Evolutionary conservation across 2,888 invertebrate species (phyloP).

Genomic region (Lepidocyrtinus sp.): DNA sequence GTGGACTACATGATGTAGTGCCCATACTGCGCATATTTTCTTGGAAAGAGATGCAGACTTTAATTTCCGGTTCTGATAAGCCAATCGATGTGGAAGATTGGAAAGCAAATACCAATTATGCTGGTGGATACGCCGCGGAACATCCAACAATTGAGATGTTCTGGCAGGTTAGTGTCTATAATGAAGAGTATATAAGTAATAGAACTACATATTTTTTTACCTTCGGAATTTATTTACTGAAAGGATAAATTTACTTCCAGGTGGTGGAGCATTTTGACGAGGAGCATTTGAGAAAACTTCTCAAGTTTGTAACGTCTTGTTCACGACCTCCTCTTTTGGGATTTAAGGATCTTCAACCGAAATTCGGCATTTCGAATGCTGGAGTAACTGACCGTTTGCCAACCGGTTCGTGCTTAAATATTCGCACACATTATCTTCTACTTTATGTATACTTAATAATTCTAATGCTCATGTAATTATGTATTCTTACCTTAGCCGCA

Average conservation of each 20-base stretch:
- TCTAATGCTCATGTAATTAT: constrained; percentile 1
- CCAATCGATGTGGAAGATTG: constrained; percentile 95
- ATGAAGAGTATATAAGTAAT: no score
- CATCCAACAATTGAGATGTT: constrained; percentile 90
- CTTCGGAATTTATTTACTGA: no score
- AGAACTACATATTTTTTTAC: no score
- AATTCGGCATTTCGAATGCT: constrained; percentile 96
- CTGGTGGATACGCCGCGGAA: constrained; percentile 86
- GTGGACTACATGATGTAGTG: constrained; percentile 85
- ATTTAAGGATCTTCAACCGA: constrained; percentile 86
- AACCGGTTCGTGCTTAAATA: constrained; percentile 74
- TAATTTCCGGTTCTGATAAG: constrained; percentile 96
- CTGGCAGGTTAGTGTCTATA: constrained; percentile 78
- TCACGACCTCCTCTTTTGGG: constrained; percentile 96
- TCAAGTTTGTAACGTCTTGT: constrained; percentile 99
- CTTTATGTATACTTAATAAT: constrained; percentile 11
- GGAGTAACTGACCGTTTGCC: constrained; percentile 93
- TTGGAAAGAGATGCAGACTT: constrained; percentile 92
- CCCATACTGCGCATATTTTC: constrained; percentile 93
- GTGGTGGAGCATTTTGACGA: constrained; percentile 88
- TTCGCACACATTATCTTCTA: not conserved
- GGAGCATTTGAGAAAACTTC: constrained; percentile 85
- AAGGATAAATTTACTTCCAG: no score
- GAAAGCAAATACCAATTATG: constrained; percentile 88
- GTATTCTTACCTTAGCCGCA: constrained; percentile 78